Evolutionary conservation across 2,797 vertebrate species (phyloP).

Genomic region (Danio kyathit): DNA sequence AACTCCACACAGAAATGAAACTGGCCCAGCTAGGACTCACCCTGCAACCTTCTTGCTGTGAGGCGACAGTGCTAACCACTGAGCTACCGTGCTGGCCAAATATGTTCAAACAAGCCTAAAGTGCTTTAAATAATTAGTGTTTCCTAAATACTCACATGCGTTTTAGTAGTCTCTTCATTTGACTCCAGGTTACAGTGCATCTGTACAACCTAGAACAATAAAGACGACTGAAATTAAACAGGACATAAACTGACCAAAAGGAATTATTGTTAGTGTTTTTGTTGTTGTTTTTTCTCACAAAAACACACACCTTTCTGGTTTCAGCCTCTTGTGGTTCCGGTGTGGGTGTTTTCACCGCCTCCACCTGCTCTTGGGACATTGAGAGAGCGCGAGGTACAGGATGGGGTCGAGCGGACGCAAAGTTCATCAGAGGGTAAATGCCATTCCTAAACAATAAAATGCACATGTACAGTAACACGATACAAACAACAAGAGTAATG

Average conservation of each 20-base stretch:
- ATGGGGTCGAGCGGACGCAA: constrained; percentile 87
- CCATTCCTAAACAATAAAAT: constrained; percentile 83
- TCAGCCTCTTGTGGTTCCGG: constrained; percentile 95
- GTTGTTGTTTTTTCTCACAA: background rate
- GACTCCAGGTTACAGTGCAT: constrained; percentile 95
- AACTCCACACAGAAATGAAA: too few species aligned
- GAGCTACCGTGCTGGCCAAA: too few species aligned
- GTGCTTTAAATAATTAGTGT: background rate
- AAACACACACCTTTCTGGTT: constrained; percentile 88
- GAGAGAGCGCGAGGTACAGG: constrained; percentile 87
- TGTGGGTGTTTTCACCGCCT: constrained; percentile 91
- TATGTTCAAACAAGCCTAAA: too few species aligned
- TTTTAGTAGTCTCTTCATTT: constrained; percentile 90
- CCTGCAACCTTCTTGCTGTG: too few species aligned
- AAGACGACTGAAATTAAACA: background rate
- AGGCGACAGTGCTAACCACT: too few species aligned
- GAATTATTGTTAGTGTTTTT: background rate
- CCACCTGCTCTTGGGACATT: constrained; percentile 90
- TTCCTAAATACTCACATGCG: constrained; percentile 83
- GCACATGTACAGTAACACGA: background rate
- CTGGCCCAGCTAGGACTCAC: too few species aligned
- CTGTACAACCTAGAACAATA: constrained; percentile 86
- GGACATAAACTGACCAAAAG: background rate
- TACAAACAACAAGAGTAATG: constrained; percentile 2
- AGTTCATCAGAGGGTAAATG: constrained; percentile 98